Percentiles rank a stretch among this genome's conserved stretches.
phyloP scores from a whole-genome alignment of 2,888 invertebrate species.

The Harpalus rubripes region DNA sequence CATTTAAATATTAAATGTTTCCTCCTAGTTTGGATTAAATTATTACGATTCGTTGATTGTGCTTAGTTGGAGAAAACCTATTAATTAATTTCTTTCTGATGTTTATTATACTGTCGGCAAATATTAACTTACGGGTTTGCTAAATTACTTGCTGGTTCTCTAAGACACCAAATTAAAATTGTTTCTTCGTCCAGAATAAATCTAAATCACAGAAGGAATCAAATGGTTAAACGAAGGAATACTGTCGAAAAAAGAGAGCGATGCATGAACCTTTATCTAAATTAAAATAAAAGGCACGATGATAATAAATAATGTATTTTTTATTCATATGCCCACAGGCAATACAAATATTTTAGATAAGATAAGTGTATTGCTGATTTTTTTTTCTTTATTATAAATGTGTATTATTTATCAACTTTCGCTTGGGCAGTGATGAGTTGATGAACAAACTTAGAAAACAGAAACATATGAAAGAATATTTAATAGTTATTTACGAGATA shows the following conservation, averaged over 20 bases:
- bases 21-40: constrained; percentile 36
- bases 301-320: no score
- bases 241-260: not conserved
- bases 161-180: constrained; percentile 44
- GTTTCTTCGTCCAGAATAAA: constrained; percentile 18
- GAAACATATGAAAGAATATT: no score
- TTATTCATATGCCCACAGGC: no score
- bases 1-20: constrained; percentile 42
- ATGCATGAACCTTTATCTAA: not conserved
- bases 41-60: constrained; percentile 39
- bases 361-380: no score
- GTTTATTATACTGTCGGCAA: constrained; percentile 23
- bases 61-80: constrained; percentile 31
- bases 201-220: constrained; percentile 3
- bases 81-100: constrained; percentile 43
- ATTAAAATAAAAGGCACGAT: no score
- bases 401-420: no score
- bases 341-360: no score
- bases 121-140: constrained; percentile 28
- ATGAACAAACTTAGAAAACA: no score
- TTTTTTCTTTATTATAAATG: no score
- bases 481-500: no score
- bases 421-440: no score
- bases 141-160: constrained; percentile 28
- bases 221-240: not conserved